A percentile compares a stretch with the other conserved stretches of the same genome.
Conservation (phyloP, 2,797 vertebrate genomes). For the Galaxias olidus region DNA sequence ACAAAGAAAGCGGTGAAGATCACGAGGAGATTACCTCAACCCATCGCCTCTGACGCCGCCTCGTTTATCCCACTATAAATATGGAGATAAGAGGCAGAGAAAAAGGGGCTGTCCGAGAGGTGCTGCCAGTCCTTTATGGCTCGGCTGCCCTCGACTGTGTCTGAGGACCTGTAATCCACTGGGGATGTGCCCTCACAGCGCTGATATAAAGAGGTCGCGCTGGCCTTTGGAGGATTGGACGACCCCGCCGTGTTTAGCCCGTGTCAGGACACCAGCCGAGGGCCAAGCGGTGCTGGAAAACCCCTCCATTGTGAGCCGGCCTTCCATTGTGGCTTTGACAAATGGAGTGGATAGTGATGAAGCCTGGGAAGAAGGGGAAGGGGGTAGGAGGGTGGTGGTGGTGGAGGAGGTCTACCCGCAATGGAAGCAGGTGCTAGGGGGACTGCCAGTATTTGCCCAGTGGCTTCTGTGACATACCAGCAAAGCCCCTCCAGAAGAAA, state of each 20-base stretch:
- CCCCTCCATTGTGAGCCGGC: slow-evolving; percentile 63
- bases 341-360: slow-evolving; percentile 73
- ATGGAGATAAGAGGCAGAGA: slow-evolving; percentile 29
- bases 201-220: slow-evolving; percentile 24
- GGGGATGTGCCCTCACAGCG: slow-evolving; percentile 5
- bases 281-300: slow-evolving; percentile 57
- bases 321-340: slow-evolving; percentile 72
- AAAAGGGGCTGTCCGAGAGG: slow-evolving; percentile 7
- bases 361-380: slow-evolving; percentile 50
- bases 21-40: slow-evolving; percentile 26
- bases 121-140: slow-evolving; percentile 15
- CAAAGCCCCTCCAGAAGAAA: slow-evolving; percentile 57
- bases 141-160: slow-evolving; percentile 9
- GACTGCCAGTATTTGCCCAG: slow-evolving; percentile 78
- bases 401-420: slow-evolving; percentile 50
- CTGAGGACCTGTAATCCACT: slow-evolving; percentile 25
- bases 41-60: slow-evolving; percentile 19
- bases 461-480: slow-evolving; percentile 69
- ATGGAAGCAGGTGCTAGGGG: slow-evolving; percentile 79
- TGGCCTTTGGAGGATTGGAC: slow-evolving; percentile 39
- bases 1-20: slow-evolving; percentile 13
- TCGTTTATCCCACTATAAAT: slow-evolving; percentile 25
- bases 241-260: slow-evolving; percentile 47
- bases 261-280: slow-evolving; percentile 46
- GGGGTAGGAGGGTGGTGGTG: slow-evolving; percentile 37